Base-by-base conservation (phyloP, 2,113 vertebrate species). In the Heterochromis multidens region DNA sequence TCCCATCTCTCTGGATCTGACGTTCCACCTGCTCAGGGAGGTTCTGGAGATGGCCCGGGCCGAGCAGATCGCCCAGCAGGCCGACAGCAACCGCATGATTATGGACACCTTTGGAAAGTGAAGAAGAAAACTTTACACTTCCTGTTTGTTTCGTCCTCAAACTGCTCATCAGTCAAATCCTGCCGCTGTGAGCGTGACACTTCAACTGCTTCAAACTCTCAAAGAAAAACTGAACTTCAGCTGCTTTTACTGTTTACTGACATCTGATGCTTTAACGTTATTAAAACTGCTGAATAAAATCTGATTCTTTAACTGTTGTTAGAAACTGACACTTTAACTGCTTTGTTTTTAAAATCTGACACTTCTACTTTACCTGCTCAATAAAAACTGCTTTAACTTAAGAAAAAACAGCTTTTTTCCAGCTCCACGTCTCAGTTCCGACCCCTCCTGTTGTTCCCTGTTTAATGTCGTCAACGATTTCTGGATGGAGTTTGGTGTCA, bases 1-100 rank as follows among this genome's bases (percentile, higher is more conserved):
- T 7, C 96, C 97, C 12, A 97, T 98, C 89, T 99, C 98, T 21
- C 94, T 99, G 94, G 97, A 99, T 88, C 97, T 99, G 93, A 98
- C 98, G 63, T 98, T 99, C 95, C 97, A 97, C 87, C 97, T 99
- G 57, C 97, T 99, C 65, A 92, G 97, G 46, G 97, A 98, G 94
- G 97, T 98, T 62, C 89, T 99, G 91, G 96, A 97, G 93, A 97
- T 98, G 97, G 97, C 97, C 67, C 95, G 97, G 79, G 97, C 96
- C 1, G 97, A 99, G 90, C 96, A 97, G 91, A 65, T 97, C 27
- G 97, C 96, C 11, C 97, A 97, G 95, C 97, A 98, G 95, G 97
- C 97, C 56, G 95, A 96, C 91, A 97, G 89, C 95, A 99, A 99
- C 96, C 96, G 97, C 89, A 96, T 93, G 95, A 97, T 98, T 90